phyloP scores from a whole-genome alignment of 2,113 vertebrate species.

The Urocolius indicus region DNA sequence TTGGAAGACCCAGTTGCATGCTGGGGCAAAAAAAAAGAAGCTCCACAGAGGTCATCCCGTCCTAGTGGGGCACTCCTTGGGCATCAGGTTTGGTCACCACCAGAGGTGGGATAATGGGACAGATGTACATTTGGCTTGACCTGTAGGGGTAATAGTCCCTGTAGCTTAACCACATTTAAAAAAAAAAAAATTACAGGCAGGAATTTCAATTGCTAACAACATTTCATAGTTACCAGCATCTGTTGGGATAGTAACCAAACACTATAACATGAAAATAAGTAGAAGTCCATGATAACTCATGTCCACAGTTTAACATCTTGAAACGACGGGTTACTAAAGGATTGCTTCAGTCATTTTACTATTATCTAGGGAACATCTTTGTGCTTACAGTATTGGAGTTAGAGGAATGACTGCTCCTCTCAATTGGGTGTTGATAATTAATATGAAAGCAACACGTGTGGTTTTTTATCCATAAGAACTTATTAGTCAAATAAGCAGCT shows the following conservation, averaged over 20 bases:
- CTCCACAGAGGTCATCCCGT: neutral
- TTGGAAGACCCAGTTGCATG: neutral
- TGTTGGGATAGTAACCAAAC: neutral
- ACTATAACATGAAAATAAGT: accelerated
- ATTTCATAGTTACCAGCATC: neutral
- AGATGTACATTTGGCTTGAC: neutral
- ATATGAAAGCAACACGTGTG: neutral
- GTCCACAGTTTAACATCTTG: neutral
- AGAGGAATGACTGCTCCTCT: neutral
- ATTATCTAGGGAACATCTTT: neutral
- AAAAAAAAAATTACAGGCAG: neutral
- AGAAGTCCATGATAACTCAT: neutral
- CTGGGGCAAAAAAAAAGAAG: neutral
- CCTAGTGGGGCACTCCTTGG: neutral
- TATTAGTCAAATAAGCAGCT: neutral
- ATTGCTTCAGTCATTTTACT: neutral
- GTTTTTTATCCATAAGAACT: neutral
- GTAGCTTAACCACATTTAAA: neutral
- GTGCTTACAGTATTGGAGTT: neutral
- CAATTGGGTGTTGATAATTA: neutral
- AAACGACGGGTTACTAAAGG: neutral
- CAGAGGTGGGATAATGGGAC: neutral
- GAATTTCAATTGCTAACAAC: neutral
- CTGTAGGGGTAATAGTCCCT: neutral
- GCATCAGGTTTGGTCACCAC: neutral